phyloP scores from a whole-genome alignment of 2,888 invertebrate genomes.

The Amphipoea lucens region DNA sequence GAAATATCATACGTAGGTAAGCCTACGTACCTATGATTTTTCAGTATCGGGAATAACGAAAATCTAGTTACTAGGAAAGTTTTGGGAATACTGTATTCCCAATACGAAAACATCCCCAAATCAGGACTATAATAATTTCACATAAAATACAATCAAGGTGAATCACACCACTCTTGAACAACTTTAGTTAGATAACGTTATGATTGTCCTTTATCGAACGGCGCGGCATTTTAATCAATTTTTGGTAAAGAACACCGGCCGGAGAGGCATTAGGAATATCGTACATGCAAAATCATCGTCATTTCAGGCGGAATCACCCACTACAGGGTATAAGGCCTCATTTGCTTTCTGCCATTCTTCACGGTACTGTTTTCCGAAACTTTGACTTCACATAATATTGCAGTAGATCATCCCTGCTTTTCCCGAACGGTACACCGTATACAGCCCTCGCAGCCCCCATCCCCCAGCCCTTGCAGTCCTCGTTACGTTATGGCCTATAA shows the following conservation, averaged over 20 bases:
- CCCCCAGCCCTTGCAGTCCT: too few species aligned
- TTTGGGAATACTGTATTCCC: neutral
- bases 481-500: too few species aligned
- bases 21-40: too few species aligned
- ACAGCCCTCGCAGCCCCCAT: too few species aligned
- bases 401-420: neutral
- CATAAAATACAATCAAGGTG: constrained; percentile 1
- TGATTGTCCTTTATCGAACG: neutral
- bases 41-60: neutral
- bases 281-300: neutral
- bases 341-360: neutral
- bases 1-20: too few species aligned
- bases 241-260: neutral
- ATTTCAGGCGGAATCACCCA: neutral
- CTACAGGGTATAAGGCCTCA: neutral
- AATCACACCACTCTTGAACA: constrained; percentile 3
- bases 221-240: neutral
- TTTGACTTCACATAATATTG: neutral
- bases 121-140: neutral
- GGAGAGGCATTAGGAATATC: neutral
- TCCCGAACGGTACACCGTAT: neutral
- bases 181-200: constrained; percentile 16
- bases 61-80: neutral
- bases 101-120: neutral
- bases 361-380: neutral